Base-by-base conservation (phyloP, 2,113 vertebrate species). In the Circaetus gallicus region DNA sequence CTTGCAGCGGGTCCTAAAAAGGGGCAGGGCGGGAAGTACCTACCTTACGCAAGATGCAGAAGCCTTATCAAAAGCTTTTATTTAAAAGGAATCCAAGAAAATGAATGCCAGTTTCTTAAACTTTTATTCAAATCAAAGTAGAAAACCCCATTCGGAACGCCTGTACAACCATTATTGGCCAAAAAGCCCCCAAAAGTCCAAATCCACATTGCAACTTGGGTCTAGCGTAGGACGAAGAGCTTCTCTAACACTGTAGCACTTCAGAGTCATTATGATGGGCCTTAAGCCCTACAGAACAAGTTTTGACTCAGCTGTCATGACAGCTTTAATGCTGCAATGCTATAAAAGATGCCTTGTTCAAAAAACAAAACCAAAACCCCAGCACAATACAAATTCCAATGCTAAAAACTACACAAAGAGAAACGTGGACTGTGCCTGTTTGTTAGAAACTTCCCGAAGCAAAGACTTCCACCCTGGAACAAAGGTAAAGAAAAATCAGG, bases 171-270 rank as follows among this genome's bases (percentile, higher is more conserved):
- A 34, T 24, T 59, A 43, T 2, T 43, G 42, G 13, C 28, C 66
- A 53, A 76, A 55, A 56, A 56, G 14, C 11, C 16, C 9, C 5
- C 25, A 50, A 20, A 40, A 62, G 13, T 31, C 32, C 52, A 87
- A 80, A 43, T 10, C 13, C 31, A 70, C 0, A 0, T 15, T 28
- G 22, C 52, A 63, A 25, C 29, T 65, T 34, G 20, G 13, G 32
- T 53, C 26, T 40, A 74, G n/a, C 1, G 0, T 4, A 67, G 13
- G n/a, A 82, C 0, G 0, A 88, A 59, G 17, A 69, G 40, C 22
- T 82, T 56, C 38, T 56, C 6, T 4, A n/a, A 73, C 13, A 13
- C 28, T 31, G 20, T 6, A 84, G 53, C 38, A 58, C 34, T 80
- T 69, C 8, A 56, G 38, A 62, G 28, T 56, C 24, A 28, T 25